Percentiles rank a stretch among this genome's conserved stretches.
Conservation (phyloP, 2,113 vertebrate species). For the Daboia siamensis region DNA sequence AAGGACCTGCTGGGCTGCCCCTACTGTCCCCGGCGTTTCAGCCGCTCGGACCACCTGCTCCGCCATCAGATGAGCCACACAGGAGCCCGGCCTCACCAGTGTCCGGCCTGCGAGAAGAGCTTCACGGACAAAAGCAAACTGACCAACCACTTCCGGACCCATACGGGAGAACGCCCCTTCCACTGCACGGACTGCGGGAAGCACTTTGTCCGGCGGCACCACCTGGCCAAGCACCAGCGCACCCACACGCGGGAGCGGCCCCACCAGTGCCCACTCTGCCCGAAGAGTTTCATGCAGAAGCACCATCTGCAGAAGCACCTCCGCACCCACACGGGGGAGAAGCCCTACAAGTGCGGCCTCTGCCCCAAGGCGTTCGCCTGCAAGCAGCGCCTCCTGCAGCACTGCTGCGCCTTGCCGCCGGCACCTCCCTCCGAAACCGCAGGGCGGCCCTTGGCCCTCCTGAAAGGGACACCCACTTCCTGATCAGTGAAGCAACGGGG, state of each 20-base stretch:
- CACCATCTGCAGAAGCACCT: conserved; percentile 26
- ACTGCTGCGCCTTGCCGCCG: conserved; percentile 55
- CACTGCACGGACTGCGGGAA: conserved; percentile 15
- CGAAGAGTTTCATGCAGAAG: conserved; percentile 31
- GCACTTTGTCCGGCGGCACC: conserved; percentile 20
- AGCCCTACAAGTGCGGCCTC: conserved; percentile 62
- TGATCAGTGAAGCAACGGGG: neutral
- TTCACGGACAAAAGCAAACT: conserved; percentile 29
- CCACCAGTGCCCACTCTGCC: conserved; percentile 19
- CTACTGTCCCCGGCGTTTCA: conserved; percentile 16
- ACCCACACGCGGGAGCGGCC: conserved; percentile 29
- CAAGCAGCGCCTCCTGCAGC: conserved; percentile 65
- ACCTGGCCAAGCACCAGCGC: conserved; percentile 23
- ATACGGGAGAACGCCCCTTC: conserved; percentile 26
- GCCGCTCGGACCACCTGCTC: conserved; percentile 14
- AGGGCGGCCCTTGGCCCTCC: neutral
- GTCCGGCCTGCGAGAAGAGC: conserved; percentile 22
- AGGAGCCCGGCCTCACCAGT: conserved; percentile 16
- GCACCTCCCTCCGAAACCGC: rapidly evolving
- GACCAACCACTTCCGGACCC: conserved; percentile 25
- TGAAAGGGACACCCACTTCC: neutral
- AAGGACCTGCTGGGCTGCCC: conserved; percentile 37
- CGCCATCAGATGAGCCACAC: conserved; percentile 33
- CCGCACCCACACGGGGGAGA: conserved; percentile 7
- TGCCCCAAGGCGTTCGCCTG: conserved; percentile 68